phyloP scores from a whole-genome alignment of 2,888 invertebrate genomes.

The Melolontha melolontha region DNA sequence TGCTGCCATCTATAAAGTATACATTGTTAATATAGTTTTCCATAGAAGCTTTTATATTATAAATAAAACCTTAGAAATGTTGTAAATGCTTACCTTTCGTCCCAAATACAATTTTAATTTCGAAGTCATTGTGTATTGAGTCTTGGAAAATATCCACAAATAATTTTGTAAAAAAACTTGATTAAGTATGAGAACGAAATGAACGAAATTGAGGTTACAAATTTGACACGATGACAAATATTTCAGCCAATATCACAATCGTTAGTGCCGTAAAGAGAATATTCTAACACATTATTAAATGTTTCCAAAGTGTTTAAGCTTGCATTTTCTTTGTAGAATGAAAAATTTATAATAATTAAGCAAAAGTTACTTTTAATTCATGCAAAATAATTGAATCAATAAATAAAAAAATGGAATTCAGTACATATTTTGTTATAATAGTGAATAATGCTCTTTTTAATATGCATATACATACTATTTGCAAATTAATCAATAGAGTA shows the following conservation, averaged over 20 bases:
- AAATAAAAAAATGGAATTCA: too few species aligned
- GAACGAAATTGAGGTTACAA: slow-evolving; percentile 41
- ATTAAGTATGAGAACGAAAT: slow-evolving; percentile 27
- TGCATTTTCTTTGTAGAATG: not conserved
- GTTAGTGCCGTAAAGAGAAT: not conserved
- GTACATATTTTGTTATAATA: too few species aligned
- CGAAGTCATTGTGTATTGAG: slow-evolving; percentile 57
- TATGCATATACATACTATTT: too few species aligned
- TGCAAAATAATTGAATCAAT: too few species aligned
- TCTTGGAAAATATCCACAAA: slow-evolving; percentile 17
- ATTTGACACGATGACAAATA: slow-evolving; percentile 41
- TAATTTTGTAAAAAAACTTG: not conserved
- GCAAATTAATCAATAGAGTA: too few species aligned
- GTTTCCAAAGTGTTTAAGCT: not conserved
- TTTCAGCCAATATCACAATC: not conserved
- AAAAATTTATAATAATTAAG: too few species aligned
- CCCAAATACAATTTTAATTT: slow-evolving; percentile 63
- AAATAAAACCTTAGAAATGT: slow-evolving; percentile 13
- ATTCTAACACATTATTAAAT: not conserved
- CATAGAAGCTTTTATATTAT: too few species aligned
- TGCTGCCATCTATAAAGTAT: too few species aligned
- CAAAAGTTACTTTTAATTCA: too few species aligned
- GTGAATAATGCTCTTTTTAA: too few species aligned
- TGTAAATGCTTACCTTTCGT: slow-evolving; percentile 58
- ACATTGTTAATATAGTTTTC: too few species aligned